Percentiles rank a stretch among this genome's conserved stretches.
These are phyloP conservation scores for Drosophila prostipennis DNA, from an alignment of 2,888 invertebrate species.

Conservation along the genomic window DNA sequence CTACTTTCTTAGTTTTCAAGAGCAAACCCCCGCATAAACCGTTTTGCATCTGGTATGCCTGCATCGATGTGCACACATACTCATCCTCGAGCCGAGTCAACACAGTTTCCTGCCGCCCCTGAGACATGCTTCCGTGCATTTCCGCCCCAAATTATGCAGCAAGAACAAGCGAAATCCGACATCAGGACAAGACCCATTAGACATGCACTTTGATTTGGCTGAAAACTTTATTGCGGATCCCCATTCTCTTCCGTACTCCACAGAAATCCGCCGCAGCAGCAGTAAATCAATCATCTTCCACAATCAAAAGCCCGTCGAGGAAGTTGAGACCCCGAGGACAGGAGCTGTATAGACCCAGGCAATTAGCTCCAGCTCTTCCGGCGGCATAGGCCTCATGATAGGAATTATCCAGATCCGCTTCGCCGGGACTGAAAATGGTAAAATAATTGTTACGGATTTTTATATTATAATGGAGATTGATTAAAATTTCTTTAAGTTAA, in stretches of 20 bases:
- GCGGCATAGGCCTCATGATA: constrained; percentile 88
- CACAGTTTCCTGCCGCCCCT: constrained; percentile 51
- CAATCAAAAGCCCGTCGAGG: constrained; percentile 84
- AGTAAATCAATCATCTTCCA: constrained; percentile 82
- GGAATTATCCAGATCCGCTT: constrained; percentile 84
- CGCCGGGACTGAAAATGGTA: constrained; percentile 64
- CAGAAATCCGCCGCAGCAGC: constrained; percentile 8
- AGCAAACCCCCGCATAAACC: constrained; percentile 24
- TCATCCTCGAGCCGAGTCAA: constrained; percentile 29
- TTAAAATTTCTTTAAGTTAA: too few species aligned
- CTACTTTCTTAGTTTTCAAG: background rate
- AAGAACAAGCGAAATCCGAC: constrained; percentile 49
- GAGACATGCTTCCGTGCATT: constrained; percentile 42
- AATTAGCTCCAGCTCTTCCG: constrained; percentile 88
- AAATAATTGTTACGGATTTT: constrained; percentile 2
- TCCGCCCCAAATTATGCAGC: constrained; percentile 72
- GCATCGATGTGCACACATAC: constrained; percentile 30
- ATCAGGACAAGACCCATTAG: constrained; percentile 62
- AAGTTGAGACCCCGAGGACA: constrained; percentile 87
- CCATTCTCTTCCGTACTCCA: constrained; percentile 27
- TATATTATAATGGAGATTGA: background rate
- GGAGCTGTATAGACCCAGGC: constrained; percentile 86
- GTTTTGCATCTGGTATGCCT: constrained; percentile 1
- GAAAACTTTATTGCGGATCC: constrained; percentile 62
- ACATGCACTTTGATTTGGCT: constrained; percentile 70